Conservation (phyloP, 2,113 vertebrate species). For the Gallinago media region DNA sequence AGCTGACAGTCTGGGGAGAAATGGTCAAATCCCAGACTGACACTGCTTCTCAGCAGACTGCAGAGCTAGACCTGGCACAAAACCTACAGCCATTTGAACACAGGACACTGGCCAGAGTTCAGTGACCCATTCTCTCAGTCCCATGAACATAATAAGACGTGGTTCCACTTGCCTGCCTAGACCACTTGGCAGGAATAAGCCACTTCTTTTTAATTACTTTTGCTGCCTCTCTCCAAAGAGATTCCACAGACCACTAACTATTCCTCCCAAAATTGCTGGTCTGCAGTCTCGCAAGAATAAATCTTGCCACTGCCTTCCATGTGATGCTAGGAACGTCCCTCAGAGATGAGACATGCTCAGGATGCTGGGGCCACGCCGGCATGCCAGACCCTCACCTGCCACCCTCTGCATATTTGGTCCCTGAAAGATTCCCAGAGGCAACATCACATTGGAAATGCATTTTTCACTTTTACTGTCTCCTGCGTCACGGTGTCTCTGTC, state of each 20-base stretch:
- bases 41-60: slow-evolving; percentile 12
- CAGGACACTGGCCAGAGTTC: neutral
- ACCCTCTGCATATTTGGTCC: neutral
- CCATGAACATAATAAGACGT: neutral
- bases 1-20: slow-evolving; percentile 22
- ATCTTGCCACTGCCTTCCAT: neutral
- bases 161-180: neutral
- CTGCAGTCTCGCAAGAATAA: neutral
- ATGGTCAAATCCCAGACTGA: neutral
- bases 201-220: neutral
- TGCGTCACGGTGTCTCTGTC: neutral
- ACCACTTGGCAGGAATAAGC: neutral
- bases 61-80: slow-evolving; percentile 1
- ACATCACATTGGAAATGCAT: neutral
- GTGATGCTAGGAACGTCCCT: neutral
- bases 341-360: neutral
- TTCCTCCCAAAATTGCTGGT: neutral
- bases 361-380: accelerated
- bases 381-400: neutral
- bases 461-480: neutral
- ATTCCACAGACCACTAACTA: neutral
- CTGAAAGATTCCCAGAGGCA: neutral
- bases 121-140: neutral
- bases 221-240: neutral
- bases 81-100: neutral